Evolutionary conservation across 2,797 vertebrate genomes (phyloP).

Genomic region (Mallotus villosus): DNA sequence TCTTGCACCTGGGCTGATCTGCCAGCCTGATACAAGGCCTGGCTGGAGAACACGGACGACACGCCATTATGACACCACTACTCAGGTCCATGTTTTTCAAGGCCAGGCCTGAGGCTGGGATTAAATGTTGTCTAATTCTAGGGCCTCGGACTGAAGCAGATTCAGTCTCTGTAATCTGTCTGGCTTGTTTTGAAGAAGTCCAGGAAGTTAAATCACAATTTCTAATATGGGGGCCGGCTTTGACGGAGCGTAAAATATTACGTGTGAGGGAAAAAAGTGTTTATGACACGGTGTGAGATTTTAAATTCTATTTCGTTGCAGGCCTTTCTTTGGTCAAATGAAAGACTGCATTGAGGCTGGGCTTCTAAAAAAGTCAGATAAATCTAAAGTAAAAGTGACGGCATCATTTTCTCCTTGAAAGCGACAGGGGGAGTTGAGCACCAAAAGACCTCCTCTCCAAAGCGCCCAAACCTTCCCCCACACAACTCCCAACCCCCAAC

Average conservation of each 20-base stretch:
- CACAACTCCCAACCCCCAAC: background rate
- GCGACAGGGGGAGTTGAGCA: conserved; percentile 15
- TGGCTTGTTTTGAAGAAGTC: background rate
- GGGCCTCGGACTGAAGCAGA: conserved; percentile 41
- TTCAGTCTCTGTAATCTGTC: conserved; percentile 29
- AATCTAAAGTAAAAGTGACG: conserved; percentile 2
- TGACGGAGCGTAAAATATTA: too few species aligned
- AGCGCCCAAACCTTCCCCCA: too few species aligned
- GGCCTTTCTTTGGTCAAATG: too few species aligned
- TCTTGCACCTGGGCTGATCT: conserved; percentile 74
- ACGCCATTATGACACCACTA: conserved; percentile 63
- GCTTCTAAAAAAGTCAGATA: conserved; percentile 11
- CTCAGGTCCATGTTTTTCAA: conserved; percentile 73
- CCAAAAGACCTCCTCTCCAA: too few species aligned
- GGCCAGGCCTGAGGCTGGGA: conserved; percentile 68
- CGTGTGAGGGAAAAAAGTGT: too few species aligned
- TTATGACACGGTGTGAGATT: too few species aligned
- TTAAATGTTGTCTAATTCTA: conserved; percentile 56
- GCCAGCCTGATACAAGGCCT: conserved; percentile 61
- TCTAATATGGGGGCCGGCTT: too few species aligned
- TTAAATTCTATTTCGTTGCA: too few species aligned
- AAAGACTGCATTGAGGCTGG: too few species aligned
- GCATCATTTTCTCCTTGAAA: conserved; percentile 23
- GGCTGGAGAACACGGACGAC: conserved; percentile 65
- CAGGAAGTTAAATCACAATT: background rate